Evolutionary conservation across 2,797 vertebrate genomes (phyloP).

Genomic region (Adelosebastes latens): DNA sequence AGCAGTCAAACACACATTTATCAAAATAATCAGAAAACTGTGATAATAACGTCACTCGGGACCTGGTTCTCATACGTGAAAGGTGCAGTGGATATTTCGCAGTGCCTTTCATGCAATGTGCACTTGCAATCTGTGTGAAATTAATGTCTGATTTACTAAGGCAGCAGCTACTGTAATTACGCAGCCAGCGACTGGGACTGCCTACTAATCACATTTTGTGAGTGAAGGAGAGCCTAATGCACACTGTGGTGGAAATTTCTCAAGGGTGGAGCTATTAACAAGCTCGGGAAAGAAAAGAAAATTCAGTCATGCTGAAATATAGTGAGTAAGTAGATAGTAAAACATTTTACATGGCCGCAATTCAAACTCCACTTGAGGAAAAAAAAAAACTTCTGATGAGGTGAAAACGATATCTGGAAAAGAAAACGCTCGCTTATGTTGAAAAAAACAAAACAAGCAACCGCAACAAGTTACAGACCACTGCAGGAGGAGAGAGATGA

Average conservation of each 20-base stretch:
- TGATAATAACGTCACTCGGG: neutral
- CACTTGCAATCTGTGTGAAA: conserved; percentile 65
- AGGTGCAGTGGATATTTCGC: conserved; percentile 2
- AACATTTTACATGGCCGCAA: conserved; percentile 18
- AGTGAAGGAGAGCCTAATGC: conserved; percentile 51
- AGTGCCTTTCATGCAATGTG: conserved; percentile 53
- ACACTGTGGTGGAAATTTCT: conserved; percentile 34
- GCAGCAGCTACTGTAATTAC: conserved; percentile 54
- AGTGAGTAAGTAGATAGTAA: conserved; percentile 30
- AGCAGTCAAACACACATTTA: neutral
- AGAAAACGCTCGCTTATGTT: neutral
- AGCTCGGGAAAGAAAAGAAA: conserved; percentile 25
- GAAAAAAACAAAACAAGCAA: neutral
- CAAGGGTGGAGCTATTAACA: conserved; percentile 60
- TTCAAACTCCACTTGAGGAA: neutral
- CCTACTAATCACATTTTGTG: conserved; percentile 55
- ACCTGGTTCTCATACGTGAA: neutral
- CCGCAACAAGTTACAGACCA: neutral
- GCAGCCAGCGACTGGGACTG: conserved; percentile 50
- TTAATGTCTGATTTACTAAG: conserved; percentile 61
- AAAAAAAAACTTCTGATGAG: neutral
- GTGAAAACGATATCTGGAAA: neutral
- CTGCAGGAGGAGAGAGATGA: conserved; percentile 12
- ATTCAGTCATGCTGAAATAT: conserved; percentile 29
- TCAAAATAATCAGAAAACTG: neutral